Base-by-base conservation (phyloP, 2,797 vertebrate species). In the Rousettus madagascariensis region DNA sequence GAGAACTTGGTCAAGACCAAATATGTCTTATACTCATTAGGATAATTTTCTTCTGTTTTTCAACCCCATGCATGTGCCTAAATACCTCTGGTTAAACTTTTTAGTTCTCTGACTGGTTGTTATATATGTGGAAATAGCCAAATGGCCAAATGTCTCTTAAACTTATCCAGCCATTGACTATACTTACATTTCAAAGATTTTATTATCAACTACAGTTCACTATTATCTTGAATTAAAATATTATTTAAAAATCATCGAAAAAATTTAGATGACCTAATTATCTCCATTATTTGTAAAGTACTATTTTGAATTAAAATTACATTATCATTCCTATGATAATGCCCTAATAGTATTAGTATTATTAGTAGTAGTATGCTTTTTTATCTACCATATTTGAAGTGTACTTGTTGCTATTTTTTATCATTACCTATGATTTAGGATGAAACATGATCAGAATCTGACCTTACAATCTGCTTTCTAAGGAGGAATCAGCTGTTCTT, bases 401-500 rank as follows among this genome's bases (percentile, higher is more conserved):
- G 20, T 69, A 33, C 30, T 94, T 97, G 91, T 66, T 97, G 71
- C 16, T 74, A 65, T 78, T 65, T 30, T 1, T 66, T 72, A 74
- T 89, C 90, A 68, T 22, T 95, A 61, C 28, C 59, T 72, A 84
- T 66, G 30, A 97, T 68, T 97, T 96, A 66, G 38, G 71, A 91
- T 94, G 86, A 95, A 90, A 84, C 41, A 72, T 88, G 65, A 86
- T 78, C 20, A 72, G 49, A 91, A 30, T 51, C 82, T 85, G 65
- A 71, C 30, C 46, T n/a, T 30, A 72, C 82, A 66, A 94, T 57
- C 78, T 88, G 55, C 26, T 95, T 92, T 96, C 53, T 74, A 85
- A 92, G 90, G n/a, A 86, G 10, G 41, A 94, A 86, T 86, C 68
- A 75, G 46, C 36, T 93, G 96, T 36, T 94, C 77, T 91, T 96